These are phyloP conservation scores for Eulemur rufifrons DNA, from an alignment of 2,113 vertebrate species.

Conservation along the genomic window DNA sequence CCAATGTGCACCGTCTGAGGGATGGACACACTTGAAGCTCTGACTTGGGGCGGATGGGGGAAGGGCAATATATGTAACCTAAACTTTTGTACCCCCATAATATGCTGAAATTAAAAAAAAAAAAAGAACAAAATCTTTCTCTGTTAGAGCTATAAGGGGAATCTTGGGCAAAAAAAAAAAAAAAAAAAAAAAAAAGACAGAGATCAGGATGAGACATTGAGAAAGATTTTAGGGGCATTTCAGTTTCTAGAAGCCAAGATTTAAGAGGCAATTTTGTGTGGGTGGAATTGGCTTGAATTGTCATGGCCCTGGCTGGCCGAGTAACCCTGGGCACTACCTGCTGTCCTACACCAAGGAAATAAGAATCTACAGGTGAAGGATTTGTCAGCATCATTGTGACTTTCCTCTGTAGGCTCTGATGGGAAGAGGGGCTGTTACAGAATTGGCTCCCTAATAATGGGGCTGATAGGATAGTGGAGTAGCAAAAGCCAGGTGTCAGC, in stretches of 20 bases:
- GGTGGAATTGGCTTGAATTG: background rate
- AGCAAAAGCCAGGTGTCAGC: background rate
- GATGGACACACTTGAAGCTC: no score
- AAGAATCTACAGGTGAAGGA: background rate
- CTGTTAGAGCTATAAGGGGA: background rate
- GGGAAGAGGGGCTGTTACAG: background rate
- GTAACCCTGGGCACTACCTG: background rate
- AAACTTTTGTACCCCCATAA: no score
- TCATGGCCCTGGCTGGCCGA: background rate
- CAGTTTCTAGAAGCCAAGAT: background rate
- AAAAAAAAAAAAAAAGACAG: background rate
- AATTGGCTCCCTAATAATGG: background rate
- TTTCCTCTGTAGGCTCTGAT: background rate
- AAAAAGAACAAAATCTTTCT: background rate
- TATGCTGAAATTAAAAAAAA: no score
- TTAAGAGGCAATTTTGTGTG: background rate
- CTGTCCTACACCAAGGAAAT: background rate
- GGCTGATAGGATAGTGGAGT: background rate
- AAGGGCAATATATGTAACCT: no score
- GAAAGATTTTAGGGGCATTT: background rate
- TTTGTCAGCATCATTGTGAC: background rate
- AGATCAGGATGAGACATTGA: background rate
- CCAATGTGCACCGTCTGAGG: no score
- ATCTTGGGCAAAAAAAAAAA: background rate
- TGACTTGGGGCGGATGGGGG: no score